Conservation (phyloP, 1,140 invertebrate species). For the Leucophenga varia region DNA sequence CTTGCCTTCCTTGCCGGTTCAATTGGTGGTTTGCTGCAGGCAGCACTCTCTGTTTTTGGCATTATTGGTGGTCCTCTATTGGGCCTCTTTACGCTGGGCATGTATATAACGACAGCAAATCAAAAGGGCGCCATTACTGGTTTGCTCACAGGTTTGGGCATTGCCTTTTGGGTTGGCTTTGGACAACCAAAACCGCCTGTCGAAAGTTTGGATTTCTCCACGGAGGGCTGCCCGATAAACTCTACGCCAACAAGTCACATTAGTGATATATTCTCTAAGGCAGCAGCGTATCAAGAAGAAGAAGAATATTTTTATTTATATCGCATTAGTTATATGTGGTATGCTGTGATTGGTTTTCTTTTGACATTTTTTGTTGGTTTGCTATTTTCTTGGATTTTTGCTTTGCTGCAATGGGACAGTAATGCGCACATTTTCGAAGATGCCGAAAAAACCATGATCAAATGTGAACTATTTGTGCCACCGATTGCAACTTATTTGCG, state of each 20-base stretch:
- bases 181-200: slow-evolving; percentile 71
- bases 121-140: slow-evolving; percentile 72
- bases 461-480: slow-evolving; percentile 69
- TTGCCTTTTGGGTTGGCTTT: slow-evolving; percentile 85
- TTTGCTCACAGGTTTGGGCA: slow-evolving; percentile 64
- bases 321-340: slow-evolving; percentile 85
- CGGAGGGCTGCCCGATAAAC: slow-evolving; percentile 60
- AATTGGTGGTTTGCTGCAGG: slow-evolving; percentile 73
- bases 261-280: slow-evolving; percentile 14
- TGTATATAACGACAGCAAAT: slow-evolving; percentile 67
- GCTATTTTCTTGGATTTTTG: slow-evolving; percentile 60
- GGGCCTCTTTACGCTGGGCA: slow-evolving; percentile 77
- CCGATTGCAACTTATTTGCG: slow-evolving; percentile 59
- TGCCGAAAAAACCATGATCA: slow-evolving; percentile 29
- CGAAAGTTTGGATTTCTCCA: slow-evolving; percentile 62
- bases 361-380: slow-evolving; percentile 69
- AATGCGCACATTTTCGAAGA: slow-evolving; percentile 42
- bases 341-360: slow-evolving; percentile 69
- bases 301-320: slow-evolving; percentile 43
- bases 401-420: slow-evolving; percentile 30
- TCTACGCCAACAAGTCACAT: slow-evolving; percentile 10
- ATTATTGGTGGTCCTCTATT: slow-evolving; percentile 78
- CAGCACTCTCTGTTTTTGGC: slow-evolving; percentile 77
- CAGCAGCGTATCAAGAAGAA: slow-evolving; percentile 4
- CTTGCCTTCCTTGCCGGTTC: slow-evolving; percentile 71